These are phyloP conservation scores for Coregonus sp. DNA, from an alignment of 2,797 vertebrate species.

Conservation along the genomic window DNA sequence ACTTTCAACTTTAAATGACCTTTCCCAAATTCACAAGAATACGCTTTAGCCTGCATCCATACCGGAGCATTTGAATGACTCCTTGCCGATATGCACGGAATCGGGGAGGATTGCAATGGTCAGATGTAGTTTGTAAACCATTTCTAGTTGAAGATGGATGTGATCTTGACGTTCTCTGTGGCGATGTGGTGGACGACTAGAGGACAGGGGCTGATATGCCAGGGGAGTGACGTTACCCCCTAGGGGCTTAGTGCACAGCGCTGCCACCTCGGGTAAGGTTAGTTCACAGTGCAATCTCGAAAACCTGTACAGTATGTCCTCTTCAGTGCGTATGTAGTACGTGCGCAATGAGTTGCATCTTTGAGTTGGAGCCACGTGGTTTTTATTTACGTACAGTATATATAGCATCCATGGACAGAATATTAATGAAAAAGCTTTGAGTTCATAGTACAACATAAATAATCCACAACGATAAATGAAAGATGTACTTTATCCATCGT, in stretches of 20 bases:
- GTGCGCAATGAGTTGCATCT: slow-evolving; percentile 24
- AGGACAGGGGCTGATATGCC: slow-evolving; percentile 74
- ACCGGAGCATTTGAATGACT: slow-evolving; percentile 54
- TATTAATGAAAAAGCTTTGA: background rate
- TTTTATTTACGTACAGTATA: slow-evolving; percentile 4
- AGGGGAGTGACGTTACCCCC: slow-evolving; percentile 74
- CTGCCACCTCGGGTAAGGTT: slow-evolving; percentile 78
- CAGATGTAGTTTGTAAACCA: slow-evolving; percentile 77
- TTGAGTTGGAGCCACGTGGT: slow-evolving; percentile 25
- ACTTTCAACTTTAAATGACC: slow-evolving; percentile 76
- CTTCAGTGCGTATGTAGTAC: background rate
- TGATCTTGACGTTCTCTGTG: slow-evolving; percentile 77
- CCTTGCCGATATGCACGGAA: slow-evolving; percentile 68
- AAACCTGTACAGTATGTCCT: background rate
- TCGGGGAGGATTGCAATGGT: slow-evolving; percentile 69
- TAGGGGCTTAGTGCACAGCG: slow-evolving; percentile 74
- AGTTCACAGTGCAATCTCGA: slow-evolving; percentile 58
- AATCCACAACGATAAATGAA: background rate
- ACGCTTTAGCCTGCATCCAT: slow-evolving; percentile 60
- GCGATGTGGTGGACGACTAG: slow-evolving; percentile 67
- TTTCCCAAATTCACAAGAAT: slow-evolving; percentile 56
- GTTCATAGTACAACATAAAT: background rate
- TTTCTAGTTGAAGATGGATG: slow-evolving; percentile 80
- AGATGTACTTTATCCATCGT: background rate
- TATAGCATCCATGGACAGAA: background rate